These are phyloP conservation scores for Drosophila birchii DNA, from an alignment of 2,888 invertebrate genomes.

Conservation along the genomic window DNA sequence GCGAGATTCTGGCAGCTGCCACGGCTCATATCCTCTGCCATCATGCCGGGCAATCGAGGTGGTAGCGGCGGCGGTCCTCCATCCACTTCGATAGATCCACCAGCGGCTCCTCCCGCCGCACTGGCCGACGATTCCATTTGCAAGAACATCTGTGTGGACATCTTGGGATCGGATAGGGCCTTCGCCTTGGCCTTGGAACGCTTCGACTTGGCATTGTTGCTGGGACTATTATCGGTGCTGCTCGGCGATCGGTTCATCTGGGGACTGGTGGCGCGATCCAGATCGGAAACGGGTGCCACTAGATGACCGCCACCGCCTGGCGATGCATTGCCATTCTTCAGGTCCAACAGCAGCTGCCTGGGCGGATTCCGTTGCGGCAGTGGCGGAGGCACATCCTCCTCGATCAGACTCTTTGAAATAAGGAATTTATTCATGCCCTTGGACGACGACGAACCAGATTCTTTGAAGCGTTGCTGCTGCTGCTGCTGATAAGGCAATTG, in stretches of 20 bases:
- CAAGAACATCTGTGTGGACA: slow-evolving; percentile 85
- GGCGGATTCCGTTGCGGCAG: slow-evolving; percentile 86
- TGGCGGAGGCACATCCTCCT: slow-evolving; percentile 85
- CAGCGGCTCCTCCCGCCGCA: slow-evolving; percentile 43
- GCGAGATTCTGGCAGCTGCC: slow-evolving; percentile 81
- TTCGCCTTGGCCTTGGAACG: slow-evolving; percentile 84
- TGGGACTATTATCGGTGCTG: slow-evolving; percentile 39
- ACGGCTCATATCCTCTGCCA: slow-evolving; percentile 79
- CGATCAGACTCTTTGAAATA: slow-evolving; percentile 79
- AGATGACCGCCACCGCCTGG: slow-evolving; percentile 45
- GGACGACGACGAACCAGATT: slow-evolving; percentile 45
- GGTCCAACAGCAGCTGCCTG: slow-evolving; percentile 76
- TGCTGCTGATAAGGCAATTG: slow-evolving; percentile 58
- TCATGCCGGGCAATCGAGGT: slow-evolving; percentile 86
- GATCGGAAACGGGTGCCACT: slow-evolving; percentile 82
- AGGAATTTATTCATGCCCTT: slow-evolving; percentile 82
- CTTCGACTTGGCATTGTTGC: slow-evolving; percentile 57
- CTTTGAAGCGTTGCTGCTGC: slow-evolving; percentile 75
- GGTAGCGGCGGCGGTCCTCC: slow-evolving; percentile 87
- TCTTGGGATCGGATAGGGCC: slow-evolving; percentile 85
- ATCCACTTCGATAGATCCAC: slow-evolving; percentile 52
- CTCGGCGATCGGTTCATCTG: slow-evolving; percentile 59
- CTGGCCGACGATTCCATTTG: slow-evolving; percentile 83
- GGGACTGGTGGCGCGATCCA: slow-evolving; percentile 81
- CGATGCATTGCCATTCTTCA: slow-evolving; percentile 58